phyloP scores from a whole-genome alignment of 2,113 vertebrate genomes.

The Stictonetta naevosa region DNA sequence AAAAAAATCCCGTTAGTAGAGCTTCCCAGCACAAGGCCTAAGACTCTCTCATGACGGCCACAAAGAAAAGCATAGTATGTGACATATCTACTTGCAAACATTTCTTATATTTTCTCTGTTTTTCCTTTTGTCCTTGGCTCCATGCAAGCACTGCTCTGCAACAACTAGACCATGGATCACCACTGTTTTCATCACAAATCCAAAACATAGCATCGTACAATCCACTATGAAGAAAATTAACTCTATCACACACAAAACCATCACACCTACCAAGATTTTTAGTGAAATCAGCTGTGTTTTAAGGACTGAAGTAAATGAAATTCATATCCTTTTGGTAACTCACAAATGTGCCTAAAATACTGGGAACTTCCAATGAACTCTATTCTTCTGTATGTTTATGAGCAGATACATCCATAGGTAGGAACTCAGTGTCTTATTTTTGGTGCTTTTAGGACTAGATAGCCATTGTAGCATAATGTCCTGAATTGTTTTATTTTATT shows the following conservation, averaged over 20 bases:
- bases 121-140: not conserved
- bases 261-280: not conserved
- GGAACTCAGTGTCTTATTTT: not conserved
- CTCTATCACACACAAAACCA: not conserved
- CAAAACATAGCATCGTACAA: not conserved
- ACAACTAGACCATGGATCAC: not conserved
- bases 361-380: not conserved
- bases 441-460: not conserved
- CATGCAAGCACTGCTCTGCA: not conserved
- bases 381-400: not conserved
- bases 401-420: not conserved
- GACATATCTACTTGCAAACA: not conserved
- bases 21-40: too few relatives aligned
- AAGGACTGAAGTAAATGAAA: not conserved
- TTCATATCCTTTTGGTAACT: too few relatives aligned
- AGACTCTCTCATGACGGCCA: not conserved
- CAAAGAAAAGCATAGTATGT: not conserved
- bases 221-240: not conserved
- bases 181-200: not conserved
- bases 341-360: not conserved
- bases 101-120: not conserved
- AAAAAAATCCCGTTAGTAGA: not conserved
- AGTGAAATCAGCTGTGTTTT: not conserved
- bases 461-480: not conserved
- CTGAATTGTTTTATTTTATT: not conserved